phyloP scores from a whole-genome alignment of 2,888 invertebrate species.

The Andrena bucephala region DNA sequence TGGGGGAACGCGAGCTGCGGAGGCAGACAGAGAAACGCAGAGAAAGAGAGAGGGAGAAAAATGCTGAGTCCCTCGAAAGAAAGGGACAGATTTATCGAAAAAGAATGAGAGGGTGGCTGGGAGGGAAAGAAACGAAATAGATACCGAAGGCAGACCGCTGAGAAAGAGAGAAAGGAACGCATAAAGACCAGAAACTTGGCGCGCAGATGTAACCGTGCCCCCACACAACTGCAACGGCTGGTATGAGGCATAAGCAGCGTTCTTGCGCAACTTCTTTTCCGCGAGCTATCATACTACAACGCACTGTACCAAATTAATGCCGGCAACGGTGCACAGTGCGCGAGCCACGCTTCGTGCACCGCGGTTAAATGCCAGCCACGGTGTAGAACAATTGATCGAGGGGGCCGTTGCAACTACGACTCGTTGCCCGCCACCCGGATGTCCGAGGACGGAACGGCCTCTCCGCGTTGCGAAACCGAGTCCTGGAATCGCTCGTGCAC shows the following conservation, averaged over 20 bases:
- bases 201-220: neutral
- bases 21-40: constrained; percentile 28
- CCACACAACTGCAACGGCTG: constrained; percentile 23
- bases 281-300: constrained; percentile 75
- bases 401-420: constrained; percentile 46
- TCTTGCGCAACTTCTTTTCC: constrained; percentile 79
- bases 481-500: constrained; percentile 46
- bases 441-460: constrained; percentile 73
- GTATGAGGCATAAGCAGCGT: constrained; percentile 62
- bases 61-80: neutral
- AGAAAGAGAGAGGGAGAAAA: constrained; percentile 19
- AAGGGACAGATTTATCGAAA: constrained; percentile 14
- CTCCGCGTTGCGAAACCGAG: constrained; percentile 59
- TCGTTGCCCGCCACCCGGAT: constrained; percentile 75
- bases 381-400: constrained; percentile 73
- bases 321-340: constrained; percentile 62
- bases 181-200: constrained; percentile 29
- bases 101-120: neutral
- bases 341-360: constrained; percentile 55
- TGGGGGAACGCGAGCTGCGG: constrained; percentile 31
- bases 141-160: neutral
- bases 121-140: constrained; percentile 30
- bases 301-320: constrained; percentile 79
- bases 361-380: constrained; percentile 74
- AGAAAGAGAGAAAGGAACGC: neutral